Conservation (phyloP, 1,140 invertebrate species). For the Calosoma granatense region DNA sequence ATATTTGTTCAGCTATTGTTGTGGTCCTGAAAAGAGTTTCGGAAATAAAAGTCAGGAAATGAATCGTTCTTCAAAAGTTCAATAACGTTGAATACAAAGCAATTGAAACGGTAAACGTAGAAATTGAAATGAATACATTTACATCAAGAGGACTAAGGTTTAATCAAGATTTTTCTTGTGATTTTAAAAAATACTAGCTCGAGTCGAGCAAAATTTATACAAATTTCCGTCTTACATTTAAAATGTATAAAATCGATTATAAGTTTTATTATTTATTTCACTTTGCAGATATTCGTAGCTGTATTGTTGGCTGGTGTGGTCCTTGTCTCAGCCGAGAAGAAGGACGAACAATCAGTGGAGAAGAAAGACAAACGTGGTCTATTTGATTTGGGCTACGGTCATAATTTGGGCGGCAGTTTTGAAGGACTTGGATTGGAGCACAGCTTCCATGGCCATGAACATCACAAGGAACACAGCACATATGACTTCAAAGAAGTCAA, state of each 20-base stretch:
- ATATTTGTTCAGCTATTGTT: too few species aligned
- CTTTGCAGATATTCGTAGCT: neutral
- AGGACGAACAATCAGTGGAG: neutral
- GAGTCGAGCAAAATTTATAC: too few species aligned
- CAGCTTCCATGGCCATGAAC: conserved; percentile 12
- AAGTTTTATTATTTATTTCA: neutral
- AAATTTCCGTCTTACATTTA: too few species aligned
- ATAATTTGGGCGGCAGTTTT: neutral
- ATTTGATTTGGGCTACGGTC: neutral
- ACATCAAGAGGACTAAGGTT: too few species aligned
- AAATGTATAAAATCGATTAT: neutral
- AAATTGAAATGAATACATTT: too few species aligned
- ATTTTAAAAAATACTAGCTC: too few species aligned
- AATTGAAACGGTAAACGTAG: too few species aligned
- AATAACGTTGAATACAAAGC: too few species aligned
- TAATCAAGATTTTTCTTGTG: too few species aligned
- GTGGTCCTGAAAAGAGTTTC: too few species aligned
- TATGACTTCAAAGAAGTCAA: conserved; percentile 14
- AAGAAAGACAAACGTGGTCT: conserved; percentile 11
- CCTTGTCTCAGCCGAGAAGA: conserved; percentile 7
- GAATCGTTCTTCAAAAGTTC: too few species aligned
- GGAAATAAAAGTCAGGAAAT: too few species aligned
- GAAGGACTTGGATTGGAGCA: neutral
- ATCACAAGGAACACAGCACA: conserved; percentile 13
- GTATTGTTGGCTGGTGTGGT: conserved; percentile 1